Evolutionary conservation across 2,888 invertebrate species (phyloP), one percentile per base, ranked within the genome.

Genomic region (Apeira syringaria): DNA sequence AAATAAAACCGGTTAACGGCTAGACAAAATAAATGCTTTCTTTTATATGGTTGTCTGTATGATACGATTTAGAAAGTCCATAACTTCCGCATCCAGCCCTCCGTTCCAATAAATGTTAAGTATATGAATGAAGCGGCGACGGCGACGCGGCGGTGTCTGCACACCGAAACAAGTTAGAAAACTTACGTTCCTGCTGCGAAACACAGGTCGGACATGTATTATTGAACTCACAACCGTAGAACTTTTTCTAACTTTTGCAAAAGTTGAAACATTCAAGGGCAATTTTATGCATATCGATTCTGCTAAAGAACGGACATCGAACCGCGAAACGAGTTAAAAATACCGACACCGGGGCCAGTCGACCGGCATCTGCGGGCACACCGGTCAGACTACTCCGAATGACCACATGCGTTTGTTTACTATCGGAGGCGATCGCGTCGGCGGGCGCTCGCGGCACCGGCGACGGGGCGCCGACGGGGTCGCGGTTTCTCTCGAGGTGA

Each of bases 331-430:
- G 82, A 80, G 88, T 89, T 89, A 88, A 87, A 89, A 88, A 89
- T 88, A 89, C 80, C 84, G 74, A 65, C 71, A 68, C 68, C 62
- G 72, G 71, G 72, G 71, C 76, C 72, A 74, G 77, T 67, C 78
- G 79, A 80, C 85, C 80, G 87, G 83, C 85, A 80, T 84, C 83
- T 77, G 85, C 78, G 83, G 74, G 64, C 74, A 83, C 81, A 88
- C 87, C 85, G 86, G 88, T 86, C 82, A 56, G 74, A 86, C 87
- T 81, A 78, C 79, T 84, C 71, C 52, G 66, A 59, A 61, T 67
- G 57, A 73, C 69, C 88, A 86, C 88, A 87, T 88, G 87, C 82
- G 85, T 88, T 87, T 89, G 88, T 89, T 89, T 89, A 89, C 88
- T 81, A 87, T 84, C 80, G 74, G 68, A 53, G 30, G 60, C 65